phyloP scores from a whole-genome alignment of 2,113 vertebrate species.

The Oophaga pumilio region DNA sequence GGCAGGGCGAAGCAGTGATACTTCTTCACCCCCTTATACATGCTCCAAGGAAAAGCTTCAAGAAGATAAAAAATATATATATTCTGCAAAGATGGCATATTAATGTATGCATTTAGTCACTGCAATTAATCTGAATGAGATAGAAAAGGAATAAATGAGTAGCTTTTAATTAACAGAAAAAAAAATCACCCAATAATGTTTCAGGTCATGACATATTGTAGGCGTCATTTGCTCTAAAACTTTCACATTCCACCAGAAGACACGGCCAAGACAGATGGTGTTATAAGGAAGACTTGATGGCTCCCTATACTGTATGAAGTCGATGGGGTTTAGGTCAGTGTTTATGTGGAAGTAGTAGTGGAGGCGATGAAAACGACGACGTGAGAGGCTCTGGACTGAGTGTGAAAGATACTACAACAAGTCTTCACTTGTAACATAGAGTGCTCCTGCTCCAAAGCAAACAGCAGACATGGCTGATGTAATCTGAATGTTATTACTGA shows the following conservation, averaged over 20 bases:
- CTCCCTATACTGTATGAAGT: constrained; percentile 8
- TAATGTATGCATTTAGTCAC: neutral
- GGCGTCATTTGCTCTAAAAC: neutral
- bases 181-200: constrained; percentile 19
- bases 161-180: neutral
- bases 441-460: constrained; percentile 44
- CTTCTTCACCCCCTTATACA: too few relatives aligned
- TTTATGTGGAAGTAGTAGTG: constrained; percentile 54
- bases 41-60: too few relatives aligned
- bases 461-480: constrained; percentile 52
- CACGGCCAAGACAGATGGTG: constrained; percentile 46
- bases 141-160: neutral
- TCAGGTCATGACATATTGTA: constrained; percentile 16
- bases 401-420: constrained; percentile 55
- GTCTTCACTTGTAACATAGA: constrained; percentile 51
- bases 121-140: neutral
- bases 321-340: constrained; percentile 51
- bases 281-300: constrained; percentile 15
- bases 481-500: constrained; percentile 53
- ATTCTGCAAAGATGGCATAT: neutral
- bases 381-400: constrained; percentile 43
- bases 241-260: constrained; percentile 26
- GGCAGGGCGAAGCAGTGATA: too few relatives aligned
- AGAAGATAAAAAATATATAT: neutral
- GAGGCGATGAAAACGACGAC: constrained; percentile 50